Percentiles rank a stretch among this genome's conserved stretches.
phyloP scores from a whole-genome alignment of 2,888 invertebrate species.

The Gortyna flavago region DNA sequence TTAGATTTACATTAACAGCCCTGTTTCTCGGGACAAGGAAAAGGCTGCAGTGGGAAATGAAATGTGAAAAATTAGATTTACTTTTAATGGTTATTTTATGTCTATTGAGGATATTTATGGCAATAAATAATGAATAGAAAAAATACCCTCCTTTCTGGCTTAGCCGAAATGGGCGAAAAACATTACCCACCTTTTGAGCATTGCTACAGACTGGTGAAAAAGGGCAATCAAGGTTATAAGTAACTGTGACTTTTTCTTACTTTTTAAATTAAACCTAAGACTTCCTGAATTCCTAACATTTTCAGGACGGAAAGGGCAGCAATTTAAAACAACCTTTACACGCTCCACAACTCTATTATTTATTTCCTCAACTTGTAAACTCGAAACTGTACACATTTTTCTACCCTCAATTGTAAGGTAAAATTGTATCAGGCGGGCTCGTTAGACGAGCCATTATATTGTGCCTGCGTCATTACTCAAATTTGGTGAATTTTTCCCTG shows the following conservation, averaged over 20 bases:
- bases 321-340: conserved; percentile 35
- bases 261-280: not conserved
- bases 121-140: not conserved
- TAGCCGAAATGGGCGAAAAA: too few species aligned
- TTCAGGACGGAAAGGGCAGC: not conserved
- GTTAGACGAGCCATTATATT: conserved; percentile 69
- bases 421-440: conserved; percentile 65
- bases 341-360: conserved; percentile 34
- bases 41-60: not conserved
- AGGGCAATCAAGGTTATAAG: not conserved
- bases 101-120: not conserved
- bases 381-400: conserved; percentile 41
- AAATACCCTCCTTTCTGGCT: not conserved
- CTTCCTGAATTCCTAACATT: not conserved
- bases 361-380: conserved; percentile 40
- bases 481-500: conserved; percentile 73
- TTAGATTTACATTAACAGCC: conserved; percentile 74
- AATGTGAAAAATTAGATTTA: conserved; percentile 12
- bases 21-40: conserved; percentile 54
- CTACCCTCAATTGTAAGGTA: conserved; percentile 52
- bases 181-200: not conserved
- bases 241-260: not conserved
- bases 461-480: conserved; percentile 72
- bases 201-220: not conserved
- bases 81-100: not conserved